Conservation (phyloP, 2,888 invertebrate genomes). For the Mesorhabditis spiculigera region DNA sequence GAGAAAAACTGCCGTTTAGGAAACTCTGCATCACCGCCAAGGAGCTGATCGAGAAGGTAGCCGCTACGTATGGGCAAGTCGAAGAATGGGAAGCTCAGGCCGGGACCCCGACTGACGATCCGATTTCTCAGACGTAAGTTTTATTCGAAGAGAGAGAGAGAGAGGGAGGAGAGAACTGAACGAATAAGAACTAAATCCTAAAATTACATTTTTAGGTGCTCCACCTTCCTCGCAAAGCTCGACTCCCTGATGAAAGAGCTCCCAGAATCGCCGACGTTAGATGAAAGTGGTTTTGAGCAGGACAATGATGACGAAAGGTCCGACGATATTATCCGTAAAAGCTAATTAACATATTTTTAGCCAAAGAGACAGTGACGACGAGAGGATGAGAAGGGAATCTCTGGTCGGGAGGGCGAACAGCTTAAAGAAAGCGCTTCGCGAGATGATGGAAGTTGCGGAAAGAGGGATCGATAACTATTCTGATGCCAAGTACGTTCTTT, state of each 20-base stretch:
- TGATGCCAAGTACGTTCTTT: not conserved
- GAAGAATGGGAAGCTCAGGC: constrained; percentile 21
- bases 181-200: too few species aligned
- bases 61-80: constrained; percentile 30
- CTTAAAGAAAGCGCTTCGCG: constrained; percentile 77
- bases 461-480: constrained; percentile 60
- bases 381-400: constrained; percentile 62
- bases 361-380: constrained; percentile 21
- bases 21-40: constrained; percentile 76
- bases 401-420: constrained; percentile 73
- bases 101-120: constrained; percentile 15
- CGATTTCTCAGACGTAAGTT: constrained; percentile 21
- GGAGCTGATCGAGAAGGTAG: constrained; percentile 70
- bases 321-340: too few species aligned
- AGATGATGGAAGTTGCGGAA: constrained; percentile 77
- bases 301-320: constrained; percentile 26
- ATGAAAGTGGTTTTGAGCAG: constrained; percentile 40
- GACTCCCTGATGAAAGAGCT: constrained; percentile 73
- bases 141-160: too few species aligned
- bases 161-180: too few species aligned
- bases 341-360: not conserved
- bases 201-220: constrained; percentile 63
- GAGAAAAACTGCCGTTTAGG: constrained; percentile 14
- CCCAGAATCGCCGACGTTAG: constrained; percentile 66
- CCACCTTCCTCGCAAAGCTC: constrained; percentile 74